Conservation (phyloP, 2,888 invertebrate species). For the Hemistola chrysoprasaria region DNA sequence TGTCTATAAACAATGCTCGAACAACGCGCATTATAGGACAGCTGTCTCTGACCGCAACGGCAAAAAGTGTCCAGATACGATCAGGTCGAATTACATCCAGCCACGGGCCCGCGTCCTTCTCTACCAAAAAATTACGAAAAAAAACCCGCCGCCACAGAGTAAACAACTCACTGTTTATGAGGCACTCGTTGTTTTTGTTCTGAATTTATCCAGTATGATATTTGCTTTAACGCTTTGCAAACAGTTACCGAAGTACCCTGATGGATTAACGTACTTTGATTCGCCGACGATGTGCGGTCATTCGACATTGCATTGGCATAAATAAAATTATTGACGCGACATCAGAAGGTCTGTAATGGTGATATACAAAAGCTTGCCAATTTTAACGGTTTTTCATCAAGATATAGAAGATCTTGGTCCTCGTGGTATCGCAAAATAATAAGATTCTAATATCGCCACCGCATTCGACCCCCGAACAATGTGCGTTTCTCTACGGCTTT, state of each 20-base stretch:
- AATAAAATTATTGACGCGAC: conserved; percentile 55
- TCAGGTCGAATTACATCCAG: conserved; percentile 78
- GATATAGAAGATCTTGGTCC: conserved; percentile 29
- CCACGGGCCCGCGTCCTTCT: conserved; percentile 54
- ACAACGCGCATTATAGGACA: conserved; percentile 63
- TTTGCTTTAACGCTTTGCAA: conserved; percentile 46
- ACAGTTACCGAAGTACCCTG: conserved; percentile 35
- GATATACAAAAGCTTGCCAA: conserved; percentile 37
- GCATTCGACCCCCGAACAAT: conserved; percentile 71
- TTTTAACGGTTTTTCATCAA: conserved; percentile 40
- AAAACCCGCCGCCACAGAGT: conserved; percentile 58
- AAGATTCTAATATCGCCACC: conserved; percentile 78
- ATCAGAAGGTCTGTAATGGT: conserved; percentile 37
- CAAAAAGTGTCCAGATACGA: conserved; percentile 76
- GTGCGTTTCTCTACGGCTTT: conserved; percentile 74
- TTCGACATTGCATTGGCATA: conserved; percentile 43
- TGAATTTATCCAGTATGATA: conserved; percentile 39
- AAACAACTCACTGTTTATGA: conserved; percentile 66
- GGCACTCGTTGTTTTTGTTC: conserved; percentile 50
- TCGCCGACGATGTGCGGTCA: conserved; percentile 45
- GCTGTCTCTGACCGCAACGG: conserved; percentile 76
- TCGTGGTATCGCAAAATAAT: conserved; percentile 56
- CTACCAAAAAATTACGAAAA: conserved; percentile 58
- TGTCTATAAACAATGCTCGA: conserved; percentile 64
- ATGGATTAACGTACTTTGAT: conserved; percentile 44